Percentiles rank a stretch among this genome's conserved stretches.
Conservation (phyloP, 1,140 invertebrate species). For the Diabrotica undecimpunctata region DNA sequence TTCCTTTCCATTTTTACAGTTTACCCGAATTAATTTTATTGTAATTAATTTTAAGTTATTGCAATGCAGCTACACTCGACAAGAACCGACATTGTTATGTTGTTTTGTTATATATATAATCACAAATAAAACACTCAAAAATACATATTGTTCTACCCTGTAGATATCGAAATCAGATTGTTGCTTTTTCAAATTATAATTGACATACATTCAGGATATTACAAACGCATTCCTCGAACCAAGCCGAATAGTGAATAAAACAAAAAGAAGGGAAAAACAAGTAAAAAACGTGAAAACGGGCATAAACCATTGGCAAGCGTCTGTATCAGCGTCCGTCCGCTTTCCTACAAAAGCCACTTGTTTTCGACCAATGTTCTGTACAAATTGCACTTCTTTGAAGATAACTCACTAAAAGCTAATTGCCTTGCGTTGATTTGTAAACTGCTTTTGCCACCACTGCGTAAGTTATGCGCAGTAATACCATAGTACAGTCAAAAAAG, state of each 20-base stretch:
- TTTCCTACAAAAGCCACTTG: constrained; percentile 28
- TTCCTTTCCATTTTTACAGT: too few species aligned
- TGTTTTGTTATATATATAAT: too few species aligned
- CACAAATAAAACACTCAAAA: too few species aligned
- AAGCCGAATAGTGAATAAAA: constrained; percentile 13
- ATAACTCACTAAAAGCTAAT: constrained; percentile 41
- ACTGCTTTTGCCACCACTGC: constrained; percentile 36
- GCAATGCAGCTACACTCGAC: too few species aligned
- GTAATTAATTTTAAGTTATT: too few species aligned
- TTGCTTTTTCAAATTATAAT: constrained; percentile 16
- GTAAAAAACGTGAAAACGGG: constrained; percentile 14
- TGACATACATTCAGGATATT: constrained; percentile 10
- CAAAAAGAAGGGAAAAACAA: neutral
- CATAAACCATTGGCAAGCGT: constrained; percentile 30
- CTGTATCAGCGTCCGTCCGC: constrained; percentile 29
- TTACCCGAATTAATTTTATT: too few species aligned
- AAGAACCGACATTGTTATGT: too few species aligned
- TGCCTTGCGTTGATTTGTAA: constrained; percentile 38
- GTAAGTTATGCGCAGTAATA: constrained; percentile 26
- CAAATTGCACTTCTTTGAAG: constrained; percentile 45
- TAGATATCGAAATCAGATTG: neutral
- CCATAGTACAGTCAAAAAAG: too few species aligned
- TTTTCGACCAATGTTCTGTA: constrained; percentile 38
- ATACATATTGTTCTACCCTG: too few species aligned
- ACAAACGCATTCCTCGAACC: constrained; percentile 18